Percentiles rank a stretch among this genome's conserved stretches.
phyloP scores from a whole-genome alignment of 2,888 invertebrate genomes.

The Ophion ellenae region DNA sequence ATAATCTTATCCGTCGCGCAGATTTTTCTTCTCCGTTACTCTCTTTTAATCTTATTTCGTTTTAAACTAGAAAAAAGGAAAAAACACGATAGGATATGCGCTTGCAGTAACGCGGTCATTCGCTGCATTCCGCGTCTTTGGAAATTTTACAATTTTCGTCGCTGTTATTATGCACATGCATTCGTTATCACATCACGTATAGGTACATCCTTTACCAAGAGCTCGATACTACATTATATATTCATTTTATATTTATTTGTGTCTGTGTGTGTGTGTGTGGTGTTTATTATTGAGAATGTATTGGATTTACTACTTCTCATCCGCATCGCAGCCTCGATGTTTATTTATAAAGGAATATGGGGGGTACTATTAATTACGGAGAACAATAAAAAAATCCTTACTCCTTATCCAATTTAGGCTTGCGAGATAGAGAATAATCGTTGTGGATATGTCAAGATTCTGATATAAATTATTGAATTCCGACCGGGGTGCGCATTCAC shows the following conservation, averaged over 20 bases:
- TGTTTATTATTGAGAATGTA: slow-evolving; percentile 22
- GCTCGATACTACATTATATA: slow-evolving; percentile 63
- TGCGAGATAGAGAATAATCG: slow-evolving; percentile 43
- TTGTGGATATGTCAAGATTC: slow-evolving; percentile 64
- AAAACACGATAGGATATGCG: slow-evolving; percentile 29
- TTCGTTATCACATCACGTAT: slow-evolving; percentile 65
- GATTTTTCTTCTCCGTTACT: slow-evolving; percentile 4
- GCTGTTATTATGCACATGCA: slow-evolving; percentile 40
- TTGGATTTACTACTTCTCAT: slow-evolving; percentile 12
- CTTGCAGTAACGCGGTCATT: slow-evolving; percentile 16
- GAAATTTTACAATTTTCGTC: slow-evolving; percentile 24
- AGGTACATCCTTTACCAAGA: slow-evolving; percentile 67
- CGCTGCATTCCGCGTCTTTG: neutral
- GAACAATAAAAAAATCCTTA: slow-evolving; percentile 13
- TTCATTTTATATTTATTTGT: neutral
- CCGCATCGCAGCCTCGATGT: neutral
- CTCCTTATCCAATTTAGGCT: slow-evolving; percentile 21
- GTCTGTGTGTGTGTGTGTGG: neutral
- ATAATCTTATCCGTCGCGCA: slow-evolving; percentile 47
- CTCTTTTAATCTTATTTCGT: slow-evolving; percentile 7
- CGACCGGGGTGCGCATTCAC: slow-evolving; percentile 18
- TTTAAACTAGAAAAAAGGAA: slow-evolving; percentile 6
- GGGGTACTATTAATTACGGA: neutral
- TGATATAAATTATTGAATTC: slow-evolving; percentile 54
- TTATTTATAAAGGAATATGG: neutral